Percentiles rank a stretch among this genome's conserved stretches.
These are phyloP conservation scores for human (Homo sapiens) DNA, from an alignment of 2,113 vertebrate species.

Conservation along the genomic window DNA sequence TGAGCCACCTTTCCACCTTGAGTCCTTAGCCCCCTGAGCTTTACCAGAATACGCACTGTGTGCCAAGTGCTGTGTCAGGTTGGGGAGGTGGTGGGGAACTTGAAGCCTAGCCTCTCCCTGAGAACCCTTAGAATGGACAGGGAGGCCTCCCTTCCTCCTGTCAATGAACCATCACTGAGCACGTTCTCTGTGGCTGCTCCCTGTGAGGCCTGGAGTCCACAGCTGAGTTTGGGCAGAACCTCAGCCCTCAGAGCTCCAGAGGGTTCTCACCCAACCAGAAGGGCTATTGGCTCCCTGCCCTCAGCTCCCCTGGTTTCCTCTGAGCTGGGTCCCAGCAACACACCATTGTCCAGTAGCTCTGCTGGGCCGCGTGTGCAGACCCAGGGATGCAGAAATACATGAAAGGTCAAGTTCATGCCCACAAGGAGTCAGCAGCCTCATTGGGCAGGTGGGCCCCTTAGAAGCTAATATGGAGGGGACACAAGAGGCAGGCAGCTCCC, in stretches of 20 bases:
- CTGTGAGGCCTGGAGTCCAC: accelerated
- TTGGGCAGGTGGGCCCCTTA: neutral
- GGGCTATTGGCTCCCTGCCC: neutral
- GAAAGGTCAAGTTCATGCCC: neutral
- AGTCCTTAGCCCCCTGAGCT: neutral
- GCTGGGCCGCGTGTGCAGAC: neutral
- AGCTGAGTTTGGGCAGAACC: accelerated
- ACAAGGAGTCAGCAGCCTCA: no score
- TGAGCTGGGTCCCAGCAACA: neutral
- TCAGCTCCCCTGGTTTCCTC: neutral
- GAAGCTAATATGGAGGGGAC: neutral
- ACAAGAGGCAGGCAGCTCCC: no score
- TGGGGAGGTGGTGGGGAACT: accelerated
- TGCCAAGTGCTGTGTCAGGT: neutral
- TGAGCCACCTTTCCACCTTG: no score
- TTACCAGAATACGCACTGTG: neutral
- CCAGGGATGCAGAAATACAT: accelerated
- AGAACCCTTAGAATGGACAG: accelerated
- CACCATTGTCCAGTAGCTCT: accelerated
- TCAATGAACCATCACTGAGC: neutral
- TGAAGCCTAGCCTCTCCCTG: neutral
- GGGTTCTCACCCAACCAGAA: neutral
- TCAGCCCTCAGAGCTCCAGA: neutral
- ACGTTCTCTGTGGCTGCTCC: neutral
- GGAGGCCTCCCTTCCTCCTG: neutral